Percentiles rank a stretch among this genome's conserved stretches.
phyloP scores from a whole-genome alignment of 1,140 invertebrate species.

The Zophobas atratus region DNA sequence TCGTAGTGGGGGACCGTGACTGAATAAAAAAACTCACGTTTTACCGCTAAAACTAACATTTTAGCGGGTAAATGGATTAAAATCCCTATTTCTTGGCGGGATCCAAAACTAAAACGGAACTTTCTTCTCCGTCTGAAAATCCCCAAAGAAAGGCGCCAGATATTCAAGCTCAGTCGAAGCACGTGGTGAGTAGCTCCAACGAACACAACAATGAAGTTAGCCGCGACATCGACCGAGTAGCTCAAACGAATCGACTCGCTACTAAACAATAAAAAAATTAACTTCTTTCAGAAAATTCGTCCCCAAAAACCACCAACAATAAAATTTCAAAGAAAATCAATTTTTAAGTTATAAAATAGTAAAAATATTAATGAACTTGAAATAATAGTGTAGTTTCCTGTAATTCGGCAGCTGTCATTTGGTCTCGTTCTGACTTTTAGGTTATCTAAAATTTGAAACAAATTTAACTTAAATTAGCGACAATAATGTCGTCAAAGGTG shows the following conservation, averaged over 20 bases:
- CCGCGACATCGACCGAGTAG: not conserved
- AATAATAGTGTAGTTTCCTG: not conserved
- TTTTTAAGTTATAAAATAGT: not conserved
- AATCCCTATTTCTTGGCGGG: conserved; percentile 36
- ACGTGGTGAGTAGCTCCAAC: conserved; percentile 25
- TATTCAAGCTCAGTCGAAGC: not conserved
- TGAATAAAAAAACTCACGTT: conserved; percentile 9
- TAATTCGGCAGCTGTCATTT: not conserved
- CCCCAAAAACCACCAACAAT: too few relatives aligned
- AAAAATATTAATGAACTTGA: not conserved
- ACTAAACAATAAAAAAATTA: too few relatives aligned
- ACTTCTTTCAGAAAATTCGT: too few relatives aligned
- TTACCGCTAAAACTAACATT: conserved; percentile 31
- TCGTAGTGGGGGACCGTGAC: conserved; percentile 20
- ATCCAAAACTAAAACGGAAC: conserved; percentile 11
- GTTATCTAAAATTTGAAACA: conserved; percentile 14
- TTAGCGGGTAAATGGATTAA: conserved; percentile 39
- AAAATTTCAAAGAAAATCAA: too few relatives aligned
- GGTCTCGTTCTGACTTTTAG: not conserved
- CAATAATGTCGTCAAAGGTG: conserved; percentile 18
- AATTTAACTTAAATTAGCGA: conserved; percentile 1
- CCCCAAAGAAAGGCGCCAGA: conserved; percentile 15
- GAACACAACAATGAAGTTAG: conserved; percentile 46
- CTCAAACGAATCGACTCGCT: not conserved
- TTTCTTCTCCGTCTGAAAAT: not conserved